These are phyloP conservation scores for Hyposoter dolosus DNA, from an alignment of 2,888 invertebrate genomes.

Conservation along the genomic window DNA sequence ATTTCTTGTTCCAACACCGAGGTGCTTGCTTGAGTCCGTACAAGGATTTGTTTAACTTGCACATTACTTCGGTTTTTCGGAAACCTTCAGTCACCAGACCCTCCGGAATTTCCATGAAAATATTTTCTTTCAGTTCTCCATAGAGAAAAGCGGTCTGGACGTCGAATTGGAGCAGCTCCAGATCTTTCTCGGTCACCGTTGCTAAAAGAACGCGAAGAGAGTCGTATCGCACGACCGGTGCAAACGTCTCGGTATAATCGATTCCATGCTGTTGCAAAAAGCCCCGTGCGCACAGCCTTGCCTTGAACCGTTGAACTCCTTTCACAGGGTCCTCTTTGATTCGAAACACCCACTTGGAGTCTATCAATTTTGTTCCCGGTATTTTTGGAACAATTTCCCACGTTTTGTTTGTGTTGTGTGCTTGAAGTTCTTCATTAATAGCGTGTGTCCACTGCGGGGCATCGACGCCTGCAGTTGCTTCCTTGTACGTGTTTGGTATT, in stretches of 20 bases:
- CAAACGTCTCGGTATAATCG: slow-evolving; percentile 48
- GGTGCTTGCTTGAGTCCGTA: slow-evolving; percentile 47
- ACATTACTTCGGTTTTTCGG: not conserved
- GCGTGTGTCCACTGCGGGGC: slow-evolving; percentile 49
- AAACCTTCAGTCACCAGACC: not conserved
- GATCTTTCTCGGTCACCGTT: slow-evolving; percentile 1
- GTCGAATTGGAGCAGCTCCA: slow-evolving; percentile 30
- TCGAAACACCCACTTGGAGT: slow-evolving; percentile 56
- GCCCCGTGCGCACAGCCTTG: slow-evolving; percentile 50
- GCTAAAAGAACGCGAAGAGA: slow-evolving; percentile 17
- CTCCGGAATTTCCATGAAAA: slow-evolving; percentile 47
- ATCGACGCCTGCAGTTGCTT: slow-evolving; percentile 47
- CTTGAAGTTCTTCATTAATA: slow-evolving; percentile 32
- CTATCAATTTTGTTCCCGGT: slow-evolving; percentile 13
- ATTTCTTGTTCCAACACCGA: slow-evolving; percentile 28
- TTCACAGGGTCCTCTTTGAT: not conserved
- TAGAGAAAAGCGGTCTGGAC: slow-evolving; percentile 27
- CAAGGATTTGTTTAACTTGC: slow-evolving; percentile 18
- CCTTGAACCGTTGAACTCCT: slow-evolving; percentile 25
- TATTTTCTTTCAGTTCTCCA: slow-evolving; percentile 35
- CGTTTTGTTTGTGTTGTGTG: slow-evolving; percentile 41
- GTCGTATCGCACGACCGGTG: slow-evolving; percentile 45
- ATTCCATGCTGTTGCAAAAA: slow-evolving; percentile 41
- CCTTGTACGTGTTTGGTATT: slow-evolving; percentile 43
- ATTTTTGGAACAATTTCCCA: slow-evolving; percentile 45